A percentile compares a stretch with the other conserved stretches of the same genome.
phyloP scores from a whole-genome alignment of 1,140 invertebrate species.

The Eulimnadia texana region DNA sequence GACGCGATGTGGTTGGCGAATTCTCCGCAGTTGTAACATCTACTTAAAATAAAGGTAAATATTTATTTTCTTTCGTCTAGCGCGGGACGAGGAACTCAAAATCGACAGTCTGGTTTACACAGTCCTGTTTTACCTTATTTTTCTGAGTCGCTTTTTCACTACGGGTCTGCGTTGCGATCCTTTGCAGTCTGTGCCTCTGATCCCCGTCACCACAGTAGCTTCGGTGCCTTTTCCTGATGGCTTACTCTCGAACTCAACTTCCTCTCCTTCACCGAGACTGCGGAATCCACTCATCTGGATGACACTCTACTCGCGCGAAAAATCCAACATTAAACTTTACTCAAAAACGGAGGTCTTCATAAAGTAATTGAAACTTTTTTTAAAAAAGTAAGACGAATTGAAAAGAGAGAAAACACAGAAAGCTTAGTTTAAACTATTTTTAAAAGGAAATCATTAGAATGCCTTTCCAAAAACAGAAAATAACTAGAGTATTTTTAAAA shows the following conservation, averaged over 20 bases:
- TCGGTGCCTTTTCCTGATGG: slow-evolving; percentile 68
- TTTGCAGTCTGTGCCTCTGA: slow-evolving; percentile 53
- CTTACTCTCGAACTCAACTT: slow-evolving; percentile 72
- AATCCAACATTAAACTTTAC: too few species aligned
- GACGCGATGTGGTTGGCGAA: slow-evolving; percentile 79
- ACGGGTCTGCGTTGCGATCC: slow-evolving; percentile 56
- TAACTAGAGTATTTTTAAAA: too few species aligned
- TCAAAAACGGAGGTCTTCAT: too few species aligned
- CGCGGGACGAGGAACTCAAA: too few species aligned
- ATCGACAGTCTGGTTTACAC: neutral
- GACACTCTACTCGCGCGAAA: slow-evolving; percentile 46
- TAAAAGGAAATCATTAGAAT: too few species aligned
- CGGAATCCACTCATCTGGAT: slow-evolving; percentile 77
- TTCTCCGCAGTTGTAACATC: slow-evolving; percentile 83
- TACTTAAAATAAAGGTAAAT: slow-evolving; percentile 29
- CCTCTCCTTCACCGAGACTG: slow-evolving; percentile 69
- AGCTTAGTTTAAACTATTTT: too few species aligned
- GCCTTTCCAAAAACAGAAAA: too few species aligned
- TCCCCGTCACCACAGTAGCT: slow-evolving; percentile 63
- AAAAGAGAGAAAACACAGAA: too few species aligned
- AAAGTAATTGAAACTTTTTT: too few species aligned
- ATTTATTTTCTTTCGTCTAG: too few species aligned
- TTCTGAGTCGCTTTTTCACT: slow-evolving; percentile 52
- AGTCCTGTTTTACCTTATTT: slow-evolving; percentile 48
- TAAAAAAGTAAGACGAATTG: too few species aligned